Evolutionary conservation across 2,888 invertebrate genomes (phyloP).

Genomic region (Macroteleia sp.): DNA sequence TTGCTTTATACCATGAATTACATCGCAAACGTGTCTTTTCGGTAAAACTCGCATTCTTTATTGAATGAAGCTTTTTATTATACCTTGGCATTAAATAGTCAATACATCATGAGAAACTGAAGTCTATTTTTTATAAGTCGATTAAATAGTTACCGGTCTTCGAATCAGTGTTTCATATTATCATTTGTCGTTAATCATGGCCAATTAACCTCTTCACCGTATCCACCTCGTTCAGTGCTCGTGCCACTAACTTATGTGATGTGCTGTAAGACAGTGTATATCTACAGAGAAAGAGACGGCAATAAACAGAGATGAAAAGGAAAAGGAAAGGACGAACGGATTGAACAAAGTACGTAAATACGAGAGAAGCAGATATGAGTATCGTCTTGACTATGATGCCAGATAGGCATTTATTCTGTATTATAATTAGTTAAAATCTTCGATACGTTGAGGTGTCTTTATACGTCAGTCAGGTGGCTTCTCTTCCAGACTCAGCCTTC

Average conservation of each 20-base stretch:
- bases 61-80: background rate
- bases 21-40: background rate
- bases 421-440: too few relatives aligned
- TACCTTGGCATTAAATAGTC: background rate
- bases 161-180: slow-evolving; percentile 50
- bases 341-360: too few relatives aligned
- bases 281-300: too few relatives aligned
- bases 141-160: slow-evolving; percentile 24
- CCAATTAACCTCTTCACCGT: slow-evolving; percentile 60
- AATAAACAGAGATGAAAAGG: too few relatives aligned
- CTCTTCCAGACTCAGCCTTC: too few relatives aligned
- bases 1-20: slow-evolving; percentile 21
- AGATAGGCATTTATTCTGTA: too few relatives aligned
- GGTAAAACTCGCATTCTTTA: background rate
- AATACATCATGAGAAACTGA: slow-evolving; percentile 19
- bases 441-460: too few relatives aligned
- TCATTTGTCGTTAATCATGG: slow-evolving; percentile 58
- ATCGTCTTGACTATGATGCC: too few relatives aligned
- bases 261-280: slow-evolving; percentile 77
- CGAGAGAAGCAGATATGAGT: too few relatives aligned
- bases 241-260: slow-evolving; percentile 80
- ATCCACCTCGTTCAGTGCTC: slow-evolving; percentile 60
- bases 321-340: too few relatives aligned
- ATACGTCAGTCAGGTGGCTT: too few relatives aligned
- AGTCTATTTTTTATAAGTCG: slow-evolving; percentile 30